phyloP scores from a whole-genome alignment of 2,113 vertebrate species.

The Collichthys lucidus region DNA sequence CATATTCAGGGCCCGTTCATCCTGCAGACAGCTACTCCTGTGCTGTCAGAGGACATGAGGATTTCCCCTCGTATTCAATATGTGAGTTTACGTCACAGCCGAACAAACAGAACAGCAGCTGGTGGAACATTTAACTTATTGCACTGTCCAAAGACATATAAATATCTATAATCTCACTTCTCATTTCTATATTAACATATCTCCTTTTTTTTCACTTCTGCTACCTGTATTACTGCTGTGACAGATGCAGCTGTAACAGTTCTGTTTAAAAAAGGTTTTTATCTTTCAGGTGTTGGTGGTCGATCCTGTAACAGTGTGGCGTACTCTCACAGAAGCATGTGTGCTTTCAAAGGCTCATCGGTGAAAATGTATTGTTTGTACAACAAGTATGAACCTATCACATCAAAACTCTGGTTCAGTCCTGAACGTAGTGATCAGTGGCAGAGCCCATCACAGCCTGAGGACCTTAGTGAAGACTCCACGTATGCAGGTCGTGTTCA shows the following conservation, averaged over 20 bases:
- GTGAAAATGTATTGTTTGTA: background rate
- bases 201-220: background rate
- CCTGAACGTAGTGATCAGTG: background rate
- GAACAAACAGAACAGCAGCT: background rate
- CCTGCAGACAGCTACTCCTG: background rate
- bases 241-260: background rate
- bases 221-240: background rate
- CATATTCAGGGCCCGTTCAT: rapidly evolving
- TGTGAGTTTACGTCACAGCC: conserved; percentile 1
- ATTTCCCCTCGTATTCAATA: background rate
- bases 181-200: background rate
- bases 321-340: conserved; percentile 13
- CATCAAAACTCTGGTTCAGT: background rate
- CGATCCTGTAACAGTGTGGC: background rate
- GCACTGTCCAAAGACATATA: background rate
- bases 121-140: background rate
- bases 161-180: background rate
- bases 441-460: background rate
- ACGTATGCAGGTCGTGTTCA: background rate
- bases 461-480: background rate
- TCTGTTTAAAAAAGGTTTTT: background rate
- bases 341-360: background rate
- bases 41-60: conserved; percentile 13
- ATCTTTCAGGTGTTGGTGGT: background rate
- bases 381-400: rapidly evolving